A percentile compares a stretch with the other conserved stretches of the same genome.
phyloP scores from a whole-genome alignment of 2,888 invertebrate species.

The Cryptus armator region DNA sequence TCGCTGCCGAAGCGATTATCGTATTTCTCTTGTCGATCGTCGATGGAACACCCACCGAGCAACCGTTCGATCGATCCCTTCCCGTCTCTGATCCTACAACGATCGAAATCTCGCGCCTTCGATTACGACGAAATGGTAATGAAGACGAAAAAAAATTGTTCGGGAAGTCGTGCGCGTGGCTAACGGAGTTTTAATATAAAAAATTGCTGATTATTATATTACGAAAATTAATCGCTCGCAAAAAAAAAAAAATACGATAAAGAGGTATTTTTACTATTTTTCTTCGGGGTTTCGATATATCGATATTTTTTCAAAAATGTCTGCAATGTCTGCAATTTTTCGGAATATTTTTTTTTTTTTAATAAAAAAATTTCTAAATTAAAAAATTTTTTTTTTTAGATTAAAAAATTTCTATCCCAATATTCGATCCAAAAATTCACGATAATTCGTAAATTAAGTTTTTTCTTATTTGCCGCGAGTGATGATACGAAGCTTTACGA shows the following conservation, averaged over 20 bases:
- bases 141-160: constrained; percentile 1
- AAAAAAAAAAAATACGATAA: not conserved
- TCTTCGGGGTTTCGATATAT: too few relatives aligned
- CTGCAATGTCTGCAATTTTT: too few relatives aligned
- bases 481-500: not conserved
- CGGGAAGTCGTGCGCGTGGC: not conserved
- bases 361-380: too few relatives aligned
- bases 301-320: too few relatives aligned
- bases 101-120: not conserved
- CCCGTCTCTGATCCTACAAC: constrained; percentile 6
- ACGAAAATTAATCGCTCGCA: not conserved
- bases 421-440: too few relatives aligned
- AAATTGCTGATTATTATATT: not conserved
- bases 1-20: constrained; percentile 27
- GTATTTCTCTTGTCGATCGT: constrained; percentile 29
- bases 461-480: not conserved
- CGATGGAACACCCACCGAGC: constrained; percentile 43
- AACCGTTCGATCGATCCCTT: constrained; percentile 4
- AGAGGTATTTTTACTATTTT: too few relatives aligned
- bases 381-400: too few relatives aligned
- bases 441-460: too few relatives aligned
- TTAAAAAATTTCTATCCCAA: too few relatives aligned
- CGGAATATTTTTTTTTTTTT: too few relatives aligned
- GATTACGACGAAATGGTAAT: constrained; percentile 6
- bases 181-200: not conserved